Evolutionary conservation across 2,113 vertebrate genomes (phyloP).

Genomic region (Empidonax traillii): DNA sequence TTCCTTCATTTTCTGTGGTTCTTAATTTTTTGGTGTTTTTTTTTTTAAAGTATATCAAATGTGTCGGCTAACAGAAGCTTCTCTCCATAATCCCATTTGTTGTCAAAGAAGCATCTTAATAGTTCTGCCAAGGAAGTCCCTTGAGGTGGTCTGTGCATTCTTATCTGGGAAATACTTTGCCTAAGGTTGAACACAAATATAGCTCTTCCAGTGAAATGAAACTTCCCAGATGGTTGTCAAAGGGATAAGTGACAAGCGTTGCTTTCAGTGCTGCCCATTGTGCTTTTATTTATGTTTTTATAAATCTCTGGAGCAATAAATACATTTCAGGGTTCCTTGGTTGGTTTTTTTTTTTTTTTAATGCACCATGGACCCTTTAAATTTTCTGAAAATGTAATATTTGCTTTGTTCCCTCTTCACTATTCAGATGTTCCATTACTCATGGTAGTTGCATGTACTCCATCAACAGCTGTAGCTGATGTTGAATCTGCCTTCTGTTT

Average conservation of each 20-base stretch:
- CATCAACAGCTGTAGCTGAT: neutral
- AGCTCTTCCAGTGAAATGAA: neutral
- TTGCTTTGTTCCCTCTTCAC: neutral
- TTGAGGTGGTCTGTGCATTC: neutral
- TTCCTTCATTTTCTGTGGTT: neutral
- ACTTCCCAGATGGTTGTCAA: neutral
- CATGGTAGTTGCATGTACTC: rapidly evolving
- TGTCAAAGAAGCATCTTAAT: neutral
- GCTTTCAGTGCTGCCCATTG: neutral
- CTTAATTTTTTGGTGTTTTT: neutral
- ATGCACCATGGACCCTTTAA: neutral
- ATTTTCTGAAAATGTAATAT: neutral
- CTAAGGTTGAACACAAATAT: neutral
- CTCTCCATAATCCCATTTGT: neutral
- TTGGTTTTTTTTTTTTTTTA: neutral
- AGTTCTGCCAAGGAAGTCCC: neutral
- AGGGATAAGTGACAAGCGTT: neutral
- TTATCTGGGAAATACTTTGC: neutral
- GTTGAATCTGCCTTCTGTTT: neutral
- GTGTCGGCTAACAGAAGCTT: neutral
- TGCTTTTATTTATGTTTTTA: neutral
- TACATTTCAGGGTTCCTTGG: neutral
- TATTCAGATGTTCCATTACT: neutral
- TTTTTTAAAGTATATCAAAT: neutral
- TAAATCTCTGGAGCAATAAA: neutral